phyloP scores from a whole-genome alignment of 2,113 vertebrate genomes.

The Carettochelys insculpta region DNA sequence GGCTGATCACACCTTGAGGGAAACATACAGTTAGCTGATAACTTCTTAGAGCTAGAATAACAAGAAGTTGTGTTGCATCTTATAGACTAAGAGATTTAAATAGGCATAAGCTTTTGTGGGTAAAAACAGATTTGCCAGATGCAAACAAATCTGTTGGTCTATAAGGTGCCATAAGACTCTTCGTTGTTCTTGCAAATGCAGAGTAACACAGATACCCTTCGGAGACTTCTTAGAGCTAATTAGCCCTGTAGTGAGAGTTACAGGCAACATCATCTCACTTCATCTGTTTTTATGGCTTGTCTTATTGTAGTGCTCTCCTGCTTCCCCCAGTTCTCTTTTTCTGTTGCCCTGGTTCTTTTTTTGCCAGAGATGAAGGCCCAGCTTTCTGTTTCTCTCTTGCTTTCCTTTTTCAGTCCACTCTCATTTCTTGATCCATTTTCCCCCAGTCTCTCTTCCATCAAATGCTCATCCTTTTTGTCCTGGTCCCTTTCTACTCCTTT shows the following conservation, averaged over 20 bases:
- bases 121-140: too few species aligned
- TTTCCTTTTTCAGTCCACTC: neutral
- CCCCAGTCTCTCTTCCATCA: neutral
- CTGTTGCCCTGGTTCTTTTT: neutral
- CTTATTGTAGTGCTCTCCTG: neutral
- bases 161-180: too few species aligned
- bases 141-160: too few species aligned
- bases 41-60: neutral
- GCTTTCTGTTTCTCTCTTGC: neutral
- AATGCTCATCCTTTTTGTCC: neutral
- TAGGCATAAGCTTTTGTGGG: too few species aligned
- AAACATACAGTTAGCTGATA: neutral
- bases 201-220: too few species aligned
- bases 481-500: neutral
- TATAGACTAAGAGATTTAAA: too few species aligned
- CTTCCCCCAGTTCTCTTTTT: neutral
- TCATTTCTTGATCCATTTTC: neutral
- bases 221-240: neutral
- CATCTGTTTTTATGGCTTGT: neutral
- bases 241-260: neutral
- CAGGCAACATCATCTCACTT: neutral
- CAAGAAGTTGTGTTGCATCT: too few species aligned
- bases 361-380: rapidly evolving
- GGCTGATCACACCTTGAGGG: neutral
- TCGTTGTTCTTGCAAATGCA: too few species aligned